Percentiles rank a stretch among this genome's conserved stretches.
Conservation (phyloP, 2,888 invertebrate genomes). For the Calameuta idolon region DNA sequence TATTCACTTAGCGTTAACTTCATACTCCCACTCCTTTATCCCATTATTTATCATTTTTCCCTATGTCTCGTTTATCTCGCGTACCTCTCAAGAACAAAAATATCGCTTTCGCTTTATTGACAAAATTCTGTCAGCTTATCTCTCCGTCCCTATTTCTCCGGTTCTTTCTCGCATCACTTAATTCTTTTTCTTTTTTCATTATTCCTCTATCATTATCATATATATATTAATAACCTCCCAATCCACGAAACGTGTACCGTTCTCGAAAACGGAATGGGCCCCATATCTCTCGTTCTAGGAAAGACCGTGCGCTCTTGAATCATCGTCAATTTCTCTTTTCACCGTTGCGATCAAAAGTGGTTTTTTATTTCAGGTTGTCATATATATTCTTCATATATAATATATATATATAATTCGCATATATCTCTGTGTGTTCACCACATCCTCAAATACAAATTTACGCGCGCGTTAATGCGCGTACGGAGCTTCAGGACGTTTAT, state of each 20-base stretch:
- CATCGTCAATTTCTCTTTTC: conserved; percentile 40
- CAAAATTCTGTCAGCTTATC: conserved; percentile 47
- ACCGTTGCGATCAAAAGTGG: conserved; percentile 50
- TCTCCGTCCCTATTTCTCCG: neutral
- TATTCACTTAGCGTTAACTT: conserved; percentile 53
- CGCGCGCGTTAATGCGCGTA: conserved; percentile 28
- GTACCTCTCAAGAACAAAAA: conserved; percentile 62
- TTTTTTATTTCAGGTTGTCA: conserved; percentile 48
- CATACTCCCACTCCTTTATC: neutral
- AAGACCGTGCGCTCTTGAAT: conserved; percentile 52
- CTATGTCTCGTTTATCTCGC: conserved; percentile 52
- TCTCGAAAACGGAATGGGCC: conserved; percentile 36
- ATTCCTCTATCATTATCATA: conserved; percentile 3
- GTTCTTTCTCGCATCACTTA: neutral
- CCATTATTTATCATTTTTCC: conserved; percentile 42
- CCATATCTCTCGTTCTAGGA: conserved; percentile 44
- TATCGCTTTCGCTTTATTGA: conserved; percentile 58
- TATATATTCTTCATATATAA: conserved; percentile 49
- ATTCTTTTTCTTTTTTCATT: neutral
- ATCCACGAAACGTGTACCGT: conserved; percentile 44
- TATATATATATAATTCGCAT: conserved; percentile 39
- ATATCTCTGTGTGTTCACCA: conserved; percentile 34
- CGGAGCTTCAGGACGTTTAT: conserved; percentile 30
- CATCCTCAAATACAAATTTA: conserved; percentile 31
- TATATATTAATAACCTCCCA: conserved; percentile 24